These are phyloP conservation scores for Okapia johnstoni DNA, from an alignment of 2,113 vertebrate genomes.

Conservation along the genomic window DNA sequence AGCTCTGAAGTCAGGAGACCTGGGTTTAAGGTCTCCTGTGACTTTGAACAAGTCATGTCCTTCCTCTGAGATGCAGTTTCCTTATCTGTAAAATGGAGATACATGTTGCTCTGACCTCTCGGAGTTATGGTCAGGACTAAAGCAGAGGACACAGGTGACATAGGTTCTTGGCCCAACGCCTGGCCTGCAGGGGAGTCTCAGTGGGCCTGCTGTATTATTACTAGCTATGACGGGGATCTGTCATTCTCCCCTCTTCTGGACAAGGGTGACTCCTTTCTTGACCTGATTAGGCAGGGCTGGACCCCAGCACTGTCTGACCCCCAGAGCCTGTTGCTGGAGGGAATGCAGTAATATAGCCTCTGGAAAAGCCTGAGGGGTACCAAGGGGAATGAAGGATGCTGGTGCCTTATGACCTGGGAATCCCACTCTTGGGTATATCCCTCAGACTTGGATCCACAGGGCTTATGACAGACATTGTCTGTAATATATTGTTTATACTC, in stretches of 20 bases:
- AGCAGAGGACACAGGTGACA: neutral
- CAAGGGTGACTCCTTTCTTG: neutral
- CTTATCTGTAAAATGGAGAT: neutral
- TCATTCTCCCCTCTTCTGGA: neutral
- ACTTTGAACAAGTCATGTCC: neutral
- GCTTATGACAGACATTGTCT: neutral
- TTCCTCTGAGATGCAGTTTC: neutral
- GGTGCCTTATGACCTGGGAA: neutral
- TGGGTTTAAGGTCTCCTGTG: neutral
- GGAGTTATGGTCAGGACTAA: neutral
- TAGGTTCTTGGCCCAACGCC: neutral
- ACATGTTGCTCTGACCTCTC: neutral
- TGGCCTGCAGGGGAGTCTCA: neutral
- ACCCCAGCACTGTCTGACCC: neutral
- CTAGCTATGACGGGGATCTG: no score
- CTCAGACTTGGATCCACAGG: neutral
- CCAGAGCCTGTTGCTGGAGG: neutral
- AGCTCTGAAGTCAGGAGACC: neutral
- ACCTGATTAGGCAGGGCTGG: neutral
- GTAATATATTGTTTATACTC: neutral
- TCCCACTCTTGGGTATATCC: neutral
- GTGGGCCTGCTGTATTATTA: no score
- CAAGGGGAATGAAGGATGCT: neutral
- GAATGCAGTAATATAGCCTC: neutral
- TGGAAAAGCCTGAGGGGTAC: neutral